A percentile compares a stretch with the other conserved stretches of the same genome.
Conservation (phyloP, 2,888 invertebrate genomes). For the Sinohyriopsis cumingii region DNA sequence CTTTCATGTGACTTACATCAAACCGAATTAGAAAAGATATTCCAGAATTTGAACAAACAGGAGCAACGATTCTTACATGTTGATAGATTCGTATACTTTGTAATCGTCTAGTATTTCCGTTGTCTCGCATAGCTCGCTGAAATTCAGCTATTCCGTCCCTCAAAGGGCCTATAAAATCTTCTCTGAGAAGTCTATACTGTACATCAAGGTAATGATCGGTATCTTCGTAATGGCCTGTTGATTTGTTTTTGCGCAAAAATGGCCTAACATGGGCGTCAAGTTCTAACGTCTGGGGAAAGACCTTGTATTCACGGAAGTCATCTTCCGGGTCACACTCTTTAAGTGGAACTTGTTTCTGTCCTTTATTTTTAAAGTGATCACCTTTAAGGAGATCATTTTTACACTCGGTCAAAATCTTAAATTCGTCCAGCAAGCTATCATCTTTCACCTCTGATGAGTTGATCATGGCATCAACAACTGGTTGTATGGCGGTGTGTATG, state of each 20-base stretch:
- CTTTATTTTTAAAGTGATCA: too few relatives aligned
- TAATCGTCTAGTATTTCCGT: slow-evolving; percentile 9
- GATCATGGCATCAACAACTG: slow-evolving; percentile 22
- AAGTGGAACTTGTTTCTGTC: slow-evolving; percentile 1
- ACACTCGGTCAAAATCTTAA: slow-evolving; percentile 30
- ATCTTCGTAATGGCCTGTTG: slow-evolving; percentile 78
- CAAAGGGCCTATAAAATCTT: slow-evolving; percentile 85
- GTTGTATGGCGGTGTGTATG: slow-evolving; percentile 19
- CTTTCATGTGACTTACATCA: slow-evolving; percentile 27
- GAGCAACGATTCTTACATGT: slow-evolving; percentile 23
- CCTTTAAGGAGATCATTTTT: slow-evolving; percentile 10
- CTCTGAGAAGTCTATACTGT: slow-evolving; percentile 84
- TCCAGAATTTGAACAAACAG: slow-evolving; percentile 24
- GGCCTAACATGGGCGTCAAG: slow-evolving; percentile 37
- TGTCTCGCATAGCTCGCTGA: slow-evolving; percentile 37
- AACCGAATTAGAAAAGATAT: slow-evolving; percentile 27
- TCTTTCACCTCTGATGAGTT: slow-evolving; percentile 19
- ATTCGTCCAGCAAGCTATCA: slow-evolving; percentile 18
- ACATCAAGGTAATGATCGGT: slow-evolving; percentile 83
- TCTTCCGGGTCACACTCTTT: slow-evolving; percentile 66
- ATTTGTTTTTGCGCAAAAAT: slow-evolving; percentile 77
- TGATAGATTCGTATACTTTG: slow-evolving; percentile 40
- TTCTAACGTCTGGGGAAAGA: slow-evolving; percentile 60
- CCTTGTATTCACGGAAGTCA: slow-evolving; percentile 68
- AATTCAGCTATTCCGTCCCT: slow-evolving; percentile 79